Evolutionary conservation across 2,888 invertebrate species (phyloP), one percentile per base, ranked within the genome.

Genomic region (Temnothorax unifasciatus): DNA sequence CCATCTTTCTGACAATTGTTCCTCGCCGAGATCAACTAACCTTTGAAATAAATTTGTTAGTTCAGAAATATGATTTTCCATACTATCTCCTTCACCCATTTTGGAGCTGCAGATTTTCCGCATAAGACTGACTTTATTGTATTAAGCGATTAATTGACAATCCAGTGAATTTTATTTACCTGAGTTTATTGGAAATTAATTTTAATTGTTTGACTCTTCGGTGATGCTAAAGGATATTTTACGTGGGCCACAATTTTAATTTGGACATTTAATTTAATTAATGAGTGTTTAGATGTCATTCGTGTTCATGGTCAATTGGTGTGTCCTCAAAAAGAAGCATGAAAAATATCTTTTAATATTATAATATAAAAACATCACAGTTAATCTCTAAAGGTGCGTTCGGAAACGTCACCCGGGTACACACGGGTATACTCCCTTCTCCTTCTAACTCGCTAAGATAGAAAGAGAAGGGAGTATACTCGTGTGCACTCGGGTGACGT

Each of bases 131-230:
- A 50, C 50, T 18, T 50, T 50, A 2, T 44, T 50, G 1, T 76
- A 41, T 64, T 52, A 52, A 34, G 34, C 34, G 34, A 50, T 2
- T 25, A 64, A 18, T 41, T 52, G 9, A 34, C 13, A 15, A 59
- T 74, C 47, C 44, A 61, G 50, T 47, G 34, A 61, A 47, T 61
- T 59, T 74, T 74, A 74, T 47, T 75, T 73, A 57, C n/a, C 47
- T 21, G 2, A n/a, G 4, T 76, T 41, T 52, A 18, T 76, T 52
- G 6, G 1, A 50, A 64, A 76, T 18, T 52, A 64, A 25, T 54
- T 52, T 64, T 54, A 18, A 25, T 64, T 76, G 3, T 38, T 38
- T 4, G 6, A 41, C 2, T 75, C n/a, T 44, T 38, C 34, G 6
- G 6, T 61, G 3, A 34, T 34, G 34, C 6, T 34, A 34, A 29